Base-by-base conservation (phyloP, 1,140 invertebrate genomes). In the Drosophila dunni region DNA sequence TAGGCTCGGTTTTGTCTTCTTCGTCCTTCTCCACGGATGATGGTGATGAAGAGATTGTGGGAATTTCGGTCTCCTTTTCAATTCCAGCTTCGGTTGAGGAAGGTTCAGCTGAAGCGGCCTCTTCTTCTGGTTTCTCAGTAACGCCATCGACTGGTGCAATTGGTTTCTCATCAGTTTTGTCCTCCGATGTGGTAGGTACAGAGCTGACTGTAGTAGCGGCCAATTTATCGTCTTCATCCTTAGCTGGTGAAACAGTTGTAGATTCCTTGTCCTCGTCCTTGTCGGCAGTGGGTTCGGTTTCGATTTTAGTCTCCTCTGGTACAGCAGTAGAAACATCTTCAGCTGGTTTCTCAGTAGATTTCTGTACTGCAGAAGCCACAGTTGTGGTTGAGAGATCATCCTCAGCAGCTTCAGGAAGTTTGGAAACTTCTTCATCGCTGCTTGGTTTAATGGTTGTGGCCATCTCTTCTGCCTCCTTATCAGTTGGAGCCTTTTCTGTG, bases 341-440 rank as follows among this genome's bases (percentile, higher is more conserved):
- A 5, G 44, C 3, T 29, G 80, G 71, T 38, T 78, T 68, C 38
- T 78, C 82, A 24, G 51, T 72, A n/a, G 1, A 50, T 24, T 66
- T 74, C 8, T 24, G 61, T 13, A n/a, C 46, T 10, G 64, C 6
- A 15, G 54, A n/a, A 8, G 34, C 48, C 7, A 8, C 11, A 42
- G 51, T 62, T 57, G 70, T 56, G 10, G 64, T 53, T 8, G 58
- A 13, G 1, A 11, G 7, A 13, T 71, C 57, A 15, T 38, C 66
- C 7, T 40, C 29, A 0, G 8, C 34, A 24, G 15, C 50, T 20
- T 36, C 62, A 20, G 69, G 63, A 20, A 65, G 69, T 42, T 72
- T 66, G 10, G 74, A 13, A 42, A 51, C 57, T 11, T 58, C 60
- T 8, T 72, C 63, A 20, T 72, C 53, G 1, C 45, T 10, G 15